These are phyloP conservation scores for Psilopogon haemacephalus DNA, from an alignment of 2,113 vertebrate genomes.

Conservation along the genomic window DNA sequence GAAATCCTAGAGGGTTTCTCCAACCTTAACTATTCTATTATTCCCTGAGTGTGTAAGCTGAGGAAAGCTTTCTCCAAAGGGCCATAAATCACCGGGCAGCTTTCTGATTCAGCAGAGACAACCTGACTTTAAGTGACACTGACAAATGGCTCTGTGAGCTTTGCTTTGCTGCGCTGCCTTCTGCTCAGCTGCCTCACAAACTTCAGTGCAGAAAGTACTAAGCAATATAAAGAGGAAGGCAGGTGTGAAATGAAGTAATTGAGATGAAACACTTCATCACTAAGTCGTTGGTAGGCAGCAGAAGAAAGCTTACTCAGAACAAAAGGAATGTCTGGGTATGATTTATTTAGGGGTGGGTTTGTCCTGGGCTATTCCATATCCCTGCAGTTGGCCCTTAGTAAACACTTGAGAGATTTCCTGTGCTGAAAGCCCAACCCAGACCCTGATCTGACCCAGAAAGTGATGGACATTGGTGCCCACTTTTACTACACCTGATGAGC, in stretches of 20 bases:
- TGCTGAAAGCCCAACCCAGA: background rate
- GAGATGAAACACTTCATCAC: background rate
- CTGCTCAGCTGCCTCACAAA: background rate
- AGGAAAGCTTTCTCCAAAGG: background rate
- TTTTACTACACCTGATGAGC: background rate
- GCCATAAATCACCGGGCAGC: background rate
- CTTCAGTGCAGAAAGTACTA: background rate
- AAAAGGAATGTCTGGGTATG: background rate
- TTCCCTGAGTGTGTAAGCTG: too few relatives aligned
- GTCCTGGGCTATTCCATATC: background rate
- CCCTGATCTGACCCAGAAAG: background rate
- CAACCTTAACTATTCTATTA: too few relatives aligned
- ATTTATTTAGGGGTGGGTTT: background rate
- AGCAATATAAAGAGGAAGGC: background rate
- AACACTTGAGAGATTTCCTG: background rate
- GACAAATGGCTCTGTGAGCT: background rate
- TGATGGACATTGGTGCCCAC: background rate
- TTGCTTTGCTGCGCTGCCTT: background rate
- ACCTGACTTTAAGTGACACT: background rate
- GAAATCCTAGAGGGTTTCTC: too few relatives aligned
- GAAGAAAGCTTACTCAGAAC: background rate
- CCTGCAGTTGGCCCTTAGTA: background rate
- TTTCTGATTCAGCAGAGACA: conserved; percentile 18
- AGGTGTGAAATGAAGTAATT: conserved; percentile 37
- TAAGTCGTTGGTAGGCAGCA: background rate